Conservation (phyloP, 2,888 invertebrate species). For the Erynnis tages region DNA sequence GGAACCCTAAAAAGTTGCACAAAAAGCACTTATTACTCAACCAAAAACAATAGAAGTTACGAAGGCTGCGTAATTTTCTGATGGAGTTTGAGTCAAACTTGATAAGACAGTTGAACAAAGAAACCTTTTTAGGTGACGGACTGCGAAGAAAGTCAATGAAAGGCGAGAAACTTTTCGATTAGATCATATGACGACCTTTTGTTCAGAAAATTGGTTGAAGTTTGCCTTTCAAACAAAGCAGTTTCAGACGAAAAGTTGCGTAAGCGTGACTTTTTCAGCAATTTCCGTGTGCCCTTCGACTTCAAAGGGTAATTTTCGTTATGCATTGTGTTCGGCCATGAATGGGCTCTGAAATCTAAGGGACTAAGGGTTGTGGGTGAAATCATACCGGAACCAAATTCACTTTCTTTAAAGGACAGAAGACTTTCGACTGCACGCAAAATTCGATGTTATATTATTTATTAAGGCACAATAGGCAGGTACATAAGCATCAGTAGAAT, state of each 20-base stretch:
- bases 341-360: too few species aligned
- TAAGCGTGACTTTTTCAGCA: not conserved
- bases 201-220: not conserved
- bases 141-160: slow-evolving; percentile 3
- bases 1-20: slow-evolving; percentile 13
- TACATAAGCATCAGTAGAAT: too few species aligned
- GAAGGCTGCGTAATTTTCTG: slow-evolving; percentile 34
- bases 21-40: slow-evolving; percentile 28
- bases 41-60: slow-evolving; percentile 30
- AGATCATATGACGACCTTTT: slow-evolving; percentile 16
- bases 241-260: not conserved
- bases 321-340: not conserved
- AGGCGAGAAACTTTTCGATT: slow-evolving; percentile 10
- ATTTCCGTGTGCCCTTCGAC: slow-evolving; percentile 1
- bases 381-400: too few species aligned
- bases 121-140: slow-evolving; percentile 8
- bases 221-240: too few species aligned
- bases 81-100: slow-evolving; percentile 8
- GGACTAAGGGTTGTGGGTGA: too few species aligned
- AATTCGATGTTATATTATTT: too few species aligned
- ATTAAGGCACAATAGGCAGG: too few species aligned
- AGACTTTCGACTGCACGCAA: too few species aligned
- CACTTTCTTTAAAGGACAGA: too few species aligned
- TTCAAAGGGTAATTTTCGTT: not conserved
- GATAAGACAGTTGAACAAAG: slow-evolving; percentile 9